Conservation (phyloP, 2,113 vertebrate genomes). For the Lycaon pictus region DNA sequence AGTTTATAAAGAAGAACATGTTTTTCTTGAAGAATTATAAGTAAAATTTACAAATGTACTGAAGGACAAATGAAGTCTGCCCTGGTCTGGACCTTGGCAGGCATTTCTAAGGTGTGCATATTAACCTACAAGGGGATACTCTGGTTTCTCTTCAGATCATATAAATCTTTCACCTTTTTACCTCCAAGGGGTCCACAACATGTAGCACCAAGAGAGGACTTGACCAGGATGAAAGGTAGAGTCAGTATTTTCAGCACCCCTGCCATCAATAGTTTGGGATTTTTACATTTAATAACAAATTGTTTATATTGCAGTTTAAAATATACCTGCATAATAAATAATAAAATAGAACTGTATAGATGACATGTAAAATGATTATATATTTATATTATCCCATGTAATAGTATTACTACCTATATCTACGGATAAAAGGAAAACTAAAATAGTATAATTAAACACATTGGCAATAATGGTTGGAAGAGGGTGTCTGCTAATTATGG, state of each 20-base stretch:
- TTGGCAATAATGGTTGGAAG: too few species aligned
- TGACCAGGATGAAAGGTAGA: not conserved
- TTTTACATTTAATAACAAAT: not conserved
- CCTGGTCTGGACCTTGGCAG: not conserved
- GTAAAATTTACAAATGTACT: not conserved
- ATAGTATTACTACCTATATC: not conserved
- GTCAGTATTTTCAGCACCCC: not conserved
- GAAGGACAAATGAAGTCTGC: not conserved
- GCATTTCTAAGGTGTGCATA: not conserved
- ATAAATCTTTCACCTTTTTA: too few species aligned
- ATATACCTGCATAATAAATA: not conserved
- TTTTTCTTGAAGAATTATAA: not conserved
- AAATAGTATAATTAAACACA: not conserved
- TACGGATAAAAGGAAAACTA: not conserved
- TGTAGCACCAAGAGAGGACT: not conserved
- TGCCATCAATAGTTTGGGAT: not conserved
- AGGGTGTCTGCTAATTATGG: not conserved
- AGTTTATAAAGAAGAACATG: not conserved
- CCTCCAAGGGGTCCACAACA: not conserved
- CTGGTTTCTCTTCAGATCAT: too few species aligned
- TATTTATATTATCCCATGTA: not conserved
- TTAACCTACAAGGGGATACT: not conserved
- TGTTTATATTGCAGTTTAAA: not conserved
- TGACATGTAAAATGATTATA: not conserved
- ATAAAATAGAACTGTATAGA: not conserved